A percentile compares a stretch with the other conserved stretches of the same genome.
phyloP scores from a whole-genome alignment of 1,140 invertebrate genomes.

The Euwallacea fornicatus region DNA sequence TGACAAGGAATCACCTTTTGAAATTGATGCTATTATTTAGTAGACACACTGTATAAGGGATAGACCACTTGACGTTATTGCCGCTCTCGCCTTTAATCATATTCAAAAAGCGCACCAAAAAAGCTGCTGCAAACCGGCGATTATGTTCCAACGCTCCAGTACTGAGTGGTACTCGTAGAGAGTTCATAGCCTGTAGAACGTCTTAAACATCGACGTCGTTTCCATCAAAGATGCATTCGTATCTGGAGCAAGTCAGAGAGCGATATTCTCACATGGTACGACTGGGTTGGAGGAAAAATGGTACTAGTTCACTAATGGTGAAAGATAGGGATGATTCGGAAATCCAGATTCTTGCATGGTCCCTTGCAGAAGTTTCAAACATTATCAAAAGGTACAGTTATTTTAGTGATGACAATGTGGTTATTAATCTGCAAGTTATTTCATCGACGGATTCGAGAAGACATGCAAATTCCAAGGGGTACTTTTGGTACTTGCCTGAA shows the following conservation, averaged over 20 bases:
- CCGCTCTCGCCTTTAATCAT: slow-evolving; percentile 67
- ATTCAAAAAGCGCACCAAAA: slow-evolving; percentile 70
- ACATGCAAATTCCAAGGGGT: neutral
- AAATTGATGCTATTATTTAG: too few relatives aligned
- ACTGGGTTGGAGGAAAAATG: neutral
- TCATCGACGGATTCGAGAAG: slow-evolving; percentile 34
- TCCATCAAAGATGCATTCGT: slow-evolving; percentile 57
- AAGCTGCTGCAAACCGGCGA: slow-evolving; percentile 65
- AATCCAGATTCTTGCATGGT: too few relatives aligned
- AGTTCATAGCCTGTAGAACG: slow-evolving; percentile 62
- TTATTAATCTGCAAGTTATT: slow-evolving; percentile 38
- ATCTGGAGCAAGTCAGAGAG: slow-evolving; percentile 39
- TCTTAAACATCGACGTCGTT: slow-evolving; percentile 73
- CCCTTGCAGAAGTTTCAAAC: too few relatives aligned
- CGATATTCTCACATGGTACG: neutral
- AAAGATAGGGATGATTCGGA: too few relatives aligned
- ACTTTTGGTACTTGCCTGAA: slow-evolving; percentile 32
- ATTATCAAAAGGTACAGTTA: too few relatives aligned
- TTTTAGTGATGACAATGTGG: neutral
- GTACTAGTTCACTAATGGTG: too few relatives aligned
- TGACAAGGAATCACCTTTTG: too few relatives aligned
- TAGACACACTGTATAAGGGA: too few relatives aligned
- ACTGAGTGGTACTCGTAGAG: slow-evolving; percentile 65
- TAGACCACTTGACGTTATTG: slow-evolving; percentile 57
- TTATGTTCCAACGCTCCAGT: slow-evolving; percentile 71